Evolutionary conservation across 2,797 vertebrate species (phyloP).

Genomic region (Schizopygopsis malacanthus): DNA sequence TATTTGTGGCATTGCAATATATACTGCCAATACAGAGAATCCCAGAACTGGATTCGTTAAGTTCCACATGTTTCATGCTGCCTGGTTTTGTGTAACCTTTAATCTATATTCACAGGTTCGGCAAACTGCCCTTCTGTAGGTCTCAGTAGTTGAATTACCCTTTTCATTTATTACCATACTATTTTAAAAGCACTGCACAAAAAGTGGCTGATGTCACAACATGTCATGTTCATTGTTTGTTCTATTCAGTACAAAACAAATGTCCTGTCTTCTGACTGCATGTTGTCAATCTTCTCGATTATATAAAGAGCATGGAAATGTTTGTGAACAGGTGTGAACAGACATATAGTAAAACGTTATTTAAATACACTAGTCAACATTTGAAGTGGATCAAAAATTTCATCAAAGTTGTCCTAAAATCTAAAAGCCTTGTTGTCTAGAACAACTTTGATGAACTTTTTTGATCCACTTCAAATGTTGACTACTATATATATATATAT

Average conservation of each 20-base stretch:
- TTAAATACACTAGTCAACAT: too few species aligned
- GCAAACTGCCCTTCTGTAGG: constrained; percentile 32
- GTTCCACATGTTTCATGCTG: background rate
- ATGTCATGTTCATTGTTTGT: constrained; percentile 5
- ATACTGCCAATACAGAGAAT: background rate
- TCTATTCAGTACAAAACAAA: background rate
- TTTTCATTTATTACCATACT: background rate
- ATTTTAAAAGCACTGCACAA: background rate
- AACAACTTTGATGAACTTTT: too few species aligned
- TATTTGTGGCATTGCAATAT: background rate
- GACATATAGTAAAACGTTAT: background rate
- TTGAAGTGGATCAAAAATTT: too few species aligned
- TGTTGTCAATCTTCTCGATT: background rate
- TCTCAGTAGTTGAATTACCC: background rate
- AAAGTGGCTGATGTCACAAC: background rate
- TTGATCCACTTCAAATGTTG: too few species aligned
- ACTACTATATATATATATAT: too few species aligned
- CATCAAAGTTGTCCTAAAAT: too few species aligned
- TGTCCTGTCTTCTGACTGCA: background rate
- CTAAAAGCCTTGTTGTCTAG: too few species aligned
- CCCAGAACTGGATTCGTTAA: background rate
- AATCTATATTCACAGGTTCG: constrained; percentile 28
- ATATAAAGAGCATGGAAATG: background rate
- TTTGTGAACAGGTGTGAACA: background rate
- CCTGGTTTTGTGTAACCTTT: constrained; percentile 22